Percentiles rank a stretch among this genome's conserved stretches.
Conservation (phyloP, 2,888 invertebrate species). For the Phrixothrix hirtus region DNA sequence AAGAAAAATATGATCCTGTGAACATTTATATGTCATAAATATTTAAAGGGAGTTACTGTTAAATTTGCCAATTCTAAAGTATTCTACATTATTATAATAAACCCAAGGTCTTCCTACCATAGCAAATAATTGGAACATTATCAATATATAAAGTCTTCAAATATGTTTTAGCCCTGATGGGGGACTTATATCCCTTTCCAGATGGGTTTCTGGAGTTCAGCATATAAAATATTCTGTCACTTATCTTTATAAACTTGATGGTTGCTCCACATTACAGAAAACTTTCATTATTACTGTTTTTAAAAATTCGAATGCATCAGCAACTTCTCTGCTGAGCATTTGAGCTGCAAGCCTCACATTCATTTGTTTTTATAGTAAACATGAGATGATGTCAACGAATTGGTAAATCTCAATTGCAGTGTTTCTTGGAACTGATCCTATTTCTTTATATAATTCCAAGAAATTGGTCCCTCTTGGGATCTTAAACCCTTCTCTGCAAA, state of each 20-base stretch:
- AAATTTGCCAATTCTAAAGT: too few relatives aligned
- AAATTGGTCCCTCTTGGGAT: neutral
- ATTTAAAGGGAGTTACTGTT: too few relatives aligned
- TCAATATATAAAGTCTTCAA: slow-evolving; percentile 23
- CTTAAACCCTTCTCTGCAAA: neutral
- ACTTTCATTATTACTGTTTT: slow-evolving; percentile 1
- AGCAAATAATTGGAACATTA: slow-evolving; percentile 12
- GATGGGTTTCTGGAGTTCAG: slow-evolving; percentile 34
- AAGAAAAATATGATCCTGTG: too few relatives aligned
- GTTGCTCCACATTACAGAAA: slow-evolving; percentile 29
- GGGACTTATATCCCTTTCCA: slow-evolving; percentile 36
- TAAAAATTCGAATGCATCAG: slow-evolving; percentile 32
- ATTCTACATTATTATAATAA: too few relatives aligned
- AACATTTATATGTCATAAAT: too few relatives aligned
- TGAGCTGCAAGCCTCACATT: slow-evolving; percentile 33
- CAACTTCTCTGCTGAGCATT: slow-evolving; percentile 29
- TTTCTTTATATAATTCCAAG: neutral
- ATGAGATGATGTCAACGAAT: slow-evolving; percentile 29
- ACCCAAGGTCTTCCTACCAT: too few relatives aligned
- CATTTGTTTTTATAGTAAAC: slow-evolving; percentile 31
- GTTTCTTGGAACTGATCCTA: neutral
- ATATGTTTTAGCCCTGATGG: slow-evolving; percentile 11
- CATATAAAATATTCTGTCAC: slow-evolving; percentile 34
- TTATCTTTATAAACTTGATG: slow-evolving; percentile 29
- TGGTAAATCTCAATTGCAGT: slow-evolving; percentile 32